A percentile compares a stretch with the other conserved stretches of the same genome.
phyloP scores from a whole-genome alignment of 1,140 invertebrate species.

The Cydia pomonella region DNA sequence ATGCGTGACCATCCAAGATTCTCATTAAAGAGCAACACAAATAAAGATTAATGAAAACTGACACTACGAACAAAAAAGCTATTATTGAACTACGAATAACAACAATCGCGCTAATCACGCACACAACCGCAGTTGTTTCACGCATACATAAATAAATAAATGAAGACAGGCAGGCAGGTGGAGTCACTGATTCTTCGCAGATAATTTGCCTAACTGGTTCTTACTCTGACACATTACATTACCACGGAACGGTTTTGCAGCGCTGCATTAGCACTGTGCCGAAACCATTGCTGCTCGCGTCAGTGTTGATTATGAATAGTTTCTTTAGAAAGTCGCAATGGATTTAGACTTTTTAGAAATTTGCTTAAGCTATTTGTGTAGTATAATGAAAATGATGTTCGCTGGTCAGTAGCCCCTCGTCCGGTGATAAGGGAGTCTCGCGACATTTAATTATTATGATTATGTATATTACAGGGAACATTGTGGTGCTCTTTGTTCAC shows the following conservation, averaged over 20 bases:
- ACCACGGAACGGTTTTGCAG: slow-evolving; percentile 40
- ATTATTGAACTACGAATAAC: slow-evolving; percentile 48
- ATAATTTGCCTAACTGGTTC: slow-evolving; percentile 79
- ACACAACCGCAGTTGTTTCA: slow-evolving; percentile 48
- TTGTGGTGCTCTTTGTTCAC: slow-evolving; percentile 52
- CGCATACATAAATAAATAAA: slow-evolving; percentile 63
- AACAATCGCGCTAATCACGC: slow-evolving; percentile 66
- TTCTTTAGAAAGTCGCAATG: slow-evolving; percentile 38
- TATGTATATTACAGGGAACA: slow-evolving; percentile 64
- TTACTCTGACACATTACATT: slow-evolving; percentile 62
- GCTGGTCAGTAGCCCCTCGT: slow-evolving; percentile 62
- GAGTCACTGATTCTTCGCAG: slow-evolving; percentile 70
- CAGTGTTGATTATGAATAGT: not conserved
- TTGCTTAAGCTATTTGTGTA: not conserved
- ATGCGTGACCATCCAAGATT: slow-evolving; percentile 1
- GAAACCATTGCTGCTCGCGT: slow-evolving; percentile 45
- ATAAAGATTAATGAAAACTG: slow-evolving; percentile 29
- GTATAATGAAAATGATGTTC: slow-evolving; percentile 47
- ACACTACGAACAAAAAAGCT: not conserved
- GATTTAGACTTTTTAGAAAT: not conserved
- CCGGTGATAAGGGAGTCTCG: slow-evolving; percentile 64
- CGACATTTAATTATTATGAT: slow-evolving; percentile 75
- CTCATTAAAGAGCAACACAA: slow-evolving; percentile 13
- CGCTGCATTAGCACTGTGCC: slow-evolving; percentile 12
- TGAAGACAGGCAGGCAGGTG: slow-evolving; percentile 65